Conservation (phyloP, 2,797 vertebrate genomes). For the Acanthurus tractus region DNA sequence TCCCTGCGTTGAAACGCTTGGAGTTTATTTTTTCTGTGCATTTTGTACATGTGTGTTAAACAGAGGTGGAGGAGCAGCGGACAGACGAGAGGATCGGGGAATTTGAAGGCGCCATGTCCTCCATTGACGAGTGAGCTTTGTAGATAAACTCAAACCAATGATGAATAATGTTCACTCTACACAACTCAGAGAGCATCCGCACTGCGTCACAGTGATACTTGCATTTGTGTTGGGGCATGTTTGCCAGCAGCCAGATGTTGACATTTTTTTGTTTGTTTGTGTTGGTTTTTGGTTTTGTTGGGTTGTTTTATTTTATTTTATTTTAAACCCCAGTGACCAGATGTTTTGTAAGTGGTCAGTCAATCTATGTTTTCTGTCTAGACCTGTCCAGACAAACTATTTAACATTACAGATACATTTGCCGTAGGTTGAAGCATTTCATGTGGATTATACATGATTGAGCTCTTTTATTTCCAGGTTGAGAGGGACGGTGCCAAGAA, state of each 20-base stretch:
- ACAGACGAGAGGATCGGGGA: constrained; percentile 43
- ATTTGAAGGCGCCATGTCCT: constrained; percentile 52
- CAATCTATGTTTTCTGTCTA: background rate
- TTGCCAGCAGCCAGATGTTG: background rate
- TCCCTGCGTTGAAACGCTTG: constrained; percentile 5
- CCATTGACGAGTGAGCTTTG: constrained; percentile 74
- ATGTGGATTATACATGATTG: constrained; percentile 1
- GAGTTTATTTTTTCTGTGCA: background rate
- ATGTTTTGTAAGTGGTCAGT: background rate
- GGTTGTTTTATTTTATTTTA: too few relatives aligned
- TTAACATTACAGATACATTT: background rate
- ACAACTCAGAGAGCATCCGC: background rate
- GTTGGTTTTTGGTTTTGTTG: too few relatives aligned
- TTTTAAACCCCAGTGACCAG: background rate
- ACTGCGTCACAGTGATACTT: background rate
- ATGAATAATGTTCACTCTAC: background rate
- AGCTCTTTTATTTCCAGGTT: constrained; percentile 64
- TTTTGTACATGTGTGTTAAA: constrained; percentile 24
- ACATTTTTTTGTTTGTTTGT: too few relatives aligned
- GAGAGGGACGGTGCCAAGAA: constrained; percentile 55
- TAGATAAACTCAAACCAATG: background rate
- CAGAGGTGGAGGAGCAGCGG: constrained; percentile 65
- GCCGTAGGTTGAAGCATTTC: background rate
- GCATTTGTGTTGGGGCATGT: background rate
- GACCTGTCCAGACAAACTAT: background rate